phyloP scores from a whole-genome alignment of 2,888 invertebrate species.

The Cylindroiulus punctatus region DNA sequence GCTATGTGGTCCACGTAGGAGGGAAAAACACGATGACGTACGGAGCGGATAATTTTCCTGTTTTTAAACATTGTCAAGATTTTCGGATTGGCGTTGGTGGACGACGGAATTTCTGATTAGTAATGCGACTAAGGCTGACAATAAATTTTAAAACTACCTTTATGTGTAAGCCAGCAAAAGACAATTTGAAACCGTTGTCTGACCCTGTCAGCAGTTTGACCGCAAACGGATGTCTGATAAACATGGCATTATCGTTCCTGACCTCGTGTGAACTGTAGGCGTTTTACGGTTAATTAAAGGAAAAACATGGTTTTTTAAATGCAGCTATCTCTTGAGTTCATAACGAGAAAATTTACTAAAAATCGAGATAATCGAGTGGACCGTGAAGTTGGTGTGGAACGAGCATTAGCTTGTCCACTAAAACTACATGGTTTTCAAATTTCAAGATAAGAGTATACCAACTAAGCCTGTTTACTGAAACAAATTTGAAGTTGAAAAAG shows the following conservation, averaged over 20 bases:
- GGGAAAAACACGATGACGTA: neutral
- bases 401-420: neutral
- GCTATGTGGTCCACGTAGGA: conserved; percentile 6
- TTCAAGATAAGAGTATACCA: neutral
- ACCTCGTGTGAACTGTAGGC: neutral
- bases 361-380: neutral
- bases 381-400: neutral
- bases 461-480: too few species aligned
- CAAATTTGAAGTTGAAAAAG: neutral
- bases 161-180: neutral
- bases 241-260: conserved; percentile 22
- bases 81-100: conserved; percentile 16
- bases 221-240: neutral
- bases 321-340: neutral
- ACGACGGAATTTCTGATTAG: conserved; percentile 12
- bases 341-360: neutral
- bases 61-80: conserved; percentile 38
- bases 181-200: conserved; percentile 23
- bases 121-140: conserved; percentile 4
- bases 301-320: neutral
- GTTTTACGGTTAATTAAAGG: neutral
- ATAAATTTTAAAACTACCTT: neutral
- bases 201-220: conserved; percentile 21
- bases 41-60: neutral
- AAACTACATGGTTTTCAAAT: neutral